Percentiles rank a stretch among this genome's conserved stretches.
Evolutionary conservation across 2,113 vertebrate species (phyloP).

Genomic region (Tragulus kanchil): DNA sequence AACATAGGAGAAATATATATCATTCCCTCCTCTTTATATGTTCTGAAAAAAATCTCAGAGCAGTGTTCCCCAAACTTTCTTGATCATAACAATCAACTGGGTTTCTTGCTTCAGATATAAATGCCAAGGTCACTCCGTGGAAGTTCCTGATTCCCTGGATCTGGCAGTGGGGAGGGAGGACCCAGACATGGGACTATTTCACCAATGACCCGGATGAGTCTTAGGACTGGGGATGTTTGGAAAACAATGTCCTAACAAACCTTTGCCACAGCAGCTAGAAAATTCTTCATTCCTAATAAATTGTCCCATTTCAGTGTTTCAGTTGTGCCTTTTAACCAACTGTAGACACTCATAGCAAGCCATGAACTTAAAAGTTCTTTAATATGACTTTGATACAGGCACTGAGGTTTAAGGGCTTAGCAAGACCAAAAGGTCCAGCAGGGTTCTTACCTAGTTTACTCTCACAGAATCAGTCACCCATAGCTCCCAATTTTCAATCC

Average conservation of each 20-base stretch:
- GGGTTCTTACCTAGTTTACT: neutral
- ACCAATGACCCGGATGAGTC: neutral
- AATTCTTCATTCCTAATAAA: conserved; percentile 34
- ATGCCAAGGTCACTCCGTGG: neutral
- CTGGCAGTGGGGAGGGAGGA: neutral
- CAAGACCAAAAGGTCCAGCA: conserved; percentile 43
- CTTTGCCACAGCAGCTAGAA: conserved; percentile 15
- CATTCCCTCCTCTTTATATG: neutral
- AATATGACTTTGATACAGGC: conserved; percentile 15
- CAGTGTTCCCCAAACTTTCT: neutral
- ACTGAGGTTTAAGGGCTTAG: neutral
- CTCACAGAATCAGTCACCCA: neutral
- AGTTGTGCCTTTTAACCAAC: conserved; percentile 14
- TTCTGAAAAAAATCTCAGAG: neutral
- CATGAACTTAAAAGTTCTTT: conserved; percentile 50
- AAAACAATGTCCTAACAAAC: conserved; percentile 28
- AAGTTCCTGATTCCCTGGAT: neutral
- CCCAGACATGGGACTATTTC: conserved; percentile 4
- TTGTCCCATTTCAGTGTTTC: neutral
- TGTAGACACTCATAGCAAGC: conserved; percentile 35
- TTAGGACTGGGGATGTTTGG: conserved; percentile 4
- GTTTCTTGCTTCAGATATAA: conserved; percentile 41
- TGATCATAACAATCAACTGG: neutral
- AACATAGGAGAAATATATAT: neutral
- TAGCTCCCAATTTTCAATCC: conserved; percentile 71